Base-by-base conservation (phyloP, 1,140 invertebrate species). In the Trachelipus rathkii region DNA sequence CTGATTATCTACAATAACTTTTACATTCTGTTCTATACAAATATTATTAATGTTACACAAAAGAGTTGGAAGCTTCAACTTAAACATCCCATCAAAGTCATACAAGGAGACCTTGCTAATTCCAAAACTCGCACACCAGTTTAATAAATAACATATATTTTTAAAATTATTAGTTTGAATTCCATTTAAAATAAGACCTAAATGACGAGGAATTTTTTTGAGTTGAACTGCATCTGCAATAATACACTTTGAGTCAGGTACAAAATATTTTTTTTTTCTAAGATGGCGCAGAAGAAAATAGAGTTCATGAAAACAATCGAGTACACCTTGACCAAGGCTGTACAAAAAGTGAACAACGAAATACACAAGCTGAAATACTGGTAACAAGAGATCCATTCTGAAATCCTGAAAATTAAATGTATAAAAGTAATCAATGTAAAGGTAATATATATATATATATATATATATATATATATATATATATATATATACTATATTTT, bases 271-370 rank as follows among this genome's bases (percentile, higher is more conserved):
- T 8, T 60, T 60, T 19, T 19, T 15, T 4, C 11, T 15, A 60
- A 60, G 11, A 60, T 60, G 11, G 11, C 11, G 19, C 11, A 60
- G 4, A 19, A 60, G 11, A 19, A 15, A 19, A 60, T 60, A 60
- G 19, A 60, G 50, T 60, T 60, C 50, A 19, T 60, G 50, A 19
- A 60, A 60, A 60, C 50, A 60, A 60, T 75, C 77, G 19, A 72
- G 23, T 10, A 78, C 77, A 46, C 73, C 74, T 43, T 75, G 73
- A 13, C 71, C 70, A 6, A 78, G 44, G 13, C 77, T 78, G 23
- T 45, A 72, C 23, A 78, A 50, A 44, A 78, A 78, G 74, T 78
- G 77, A 44, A 73, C 77, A 10, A 78, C 73, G 72, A 78, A 78
- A 60, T 78, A 78, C 21, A 78, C 15, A 53, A 78, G 46, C 24